Evolutionary conservation across 2,113 vertebrate species (phyloP).

Genomic region (crab-eating macaque (Macaca fascicularis)): DNA sequence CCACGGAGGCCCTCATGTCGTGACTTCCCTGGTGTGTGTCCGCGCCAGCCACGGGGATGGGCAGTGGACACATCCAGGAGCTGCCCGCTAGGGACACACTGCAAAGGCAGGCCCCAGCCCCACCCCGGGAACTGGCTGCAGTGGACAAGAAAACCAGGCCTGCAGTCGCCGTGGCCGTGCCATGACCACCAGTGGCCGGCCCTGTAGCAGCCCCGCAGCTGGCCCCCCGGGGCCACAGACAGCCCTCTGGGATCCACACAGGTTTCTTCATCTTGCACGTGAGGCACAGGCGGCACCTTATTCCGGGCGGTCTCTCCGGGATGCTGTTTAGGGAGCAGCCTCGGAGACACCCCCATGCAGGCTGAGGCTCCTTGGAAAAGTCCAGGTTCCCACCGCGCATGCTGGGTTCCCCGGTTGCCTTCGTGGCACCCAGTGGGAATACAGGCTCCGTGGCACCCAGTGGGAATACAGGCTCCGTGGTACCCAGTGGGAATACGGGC

Average conservation of each 20-base stretch:
- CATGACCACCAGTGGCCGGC: fast-evolving
- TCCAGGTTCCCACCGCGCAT: not conserved
- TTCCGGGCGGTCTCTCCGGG: not conserved
- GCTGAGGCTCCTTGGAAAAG: too few relatives aligned
- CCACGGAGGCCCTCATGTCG: fast-evolving
- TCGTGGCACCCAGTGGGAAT: fast-evolving
- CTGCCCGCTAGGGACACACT: not conserved
- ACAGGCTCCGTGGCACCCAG: not conserved
- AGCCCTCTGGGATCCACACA: fast-evolving
- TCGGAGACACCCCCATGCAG: fast-evolving
- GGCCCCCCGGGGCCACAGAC: fast-evolving
- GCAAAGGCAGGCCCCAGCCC: not conserved
- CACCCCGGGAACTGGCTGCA: not conserved
- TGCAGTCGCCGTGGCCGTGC: fast-evolving
- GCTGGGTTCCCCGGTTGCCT: not conserved
- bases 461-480: not conserved
- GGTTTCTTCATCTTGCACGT: not conserved
- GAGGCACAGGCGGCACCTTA: fast-evolving
- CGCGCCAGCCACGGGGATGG: fast-evolving
- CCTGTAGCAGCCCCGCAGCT: not conserved
- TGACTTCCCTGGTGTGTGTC: not conserved
- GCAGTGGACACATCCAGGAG: not conserved
- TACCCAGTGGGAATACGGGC: not conserved
- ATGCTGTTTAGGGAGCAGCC: not conserved
- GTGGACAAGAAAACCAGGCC: not conserved